Percentiles rank a stretch among this genome's conserved stretches.
Conservation (phyloP, 2,113 vertebrate species). For the Columba janthina region DNA sequence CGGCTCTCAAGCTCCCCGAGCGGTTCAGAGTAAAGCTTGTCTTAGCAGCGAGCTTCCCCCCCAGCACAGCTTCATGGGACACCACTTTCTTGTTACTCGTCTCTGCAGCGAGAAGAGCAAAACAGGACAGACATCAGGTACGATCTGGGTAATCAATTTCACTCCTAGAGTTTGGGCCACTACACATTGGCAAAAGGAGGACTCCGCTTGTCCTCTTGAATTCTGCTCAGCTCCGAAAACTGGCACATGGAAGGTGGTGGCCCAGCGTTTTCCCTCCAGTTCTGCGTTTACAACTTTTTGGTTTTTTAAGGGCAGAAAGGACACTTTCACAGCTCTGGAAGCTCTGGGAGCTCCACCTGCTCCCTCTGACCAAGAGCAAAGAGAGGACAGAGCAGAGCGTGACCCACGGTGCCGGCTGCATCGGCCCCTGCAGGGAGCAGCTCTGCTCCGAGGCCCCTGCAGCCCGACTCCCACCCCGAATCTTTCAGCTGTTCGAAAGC, state of each 20-base stretch:
- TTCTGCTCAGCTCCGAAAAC: not conserved
- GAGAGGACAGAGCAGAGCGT: not conserved
- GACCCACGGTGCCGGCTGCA: not conserved
- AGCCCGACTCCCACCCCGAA: not conserved
- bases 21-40: conserved; percentile 94
- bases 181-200: not conserved
- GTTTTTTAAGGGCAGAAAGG: not conserved
- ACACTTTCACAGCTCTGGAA: not conserved
- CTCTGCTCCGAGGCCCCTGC: not conserved
- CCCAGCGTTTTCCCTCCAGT: not conserved
- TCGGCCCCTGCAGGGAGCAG: not conserved
- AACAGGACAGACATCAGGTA: not conserved
- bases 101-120: conserved; percentile 67
- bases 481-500: conserved; percentile 4
- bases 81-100: conserved; percentile 77
- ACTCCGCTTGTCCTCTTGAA: not conserved
- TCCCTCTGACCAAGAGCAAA: not conserved
- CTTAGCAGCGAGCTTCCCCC: conserved; percentile 90
- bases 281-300: not conserved
- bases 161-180: not conserved
- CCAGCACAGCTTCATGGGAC: conserved; percentile 91
- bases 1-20: conserved; percentile 83
- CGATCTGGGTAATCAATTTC: not conserved
- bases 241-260: not conserved
- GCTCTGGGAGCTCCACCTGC: not conserved